Conservation (phyloP, 2,888 invertebrate genomes). For the Idaea dimidiata region DNA sequence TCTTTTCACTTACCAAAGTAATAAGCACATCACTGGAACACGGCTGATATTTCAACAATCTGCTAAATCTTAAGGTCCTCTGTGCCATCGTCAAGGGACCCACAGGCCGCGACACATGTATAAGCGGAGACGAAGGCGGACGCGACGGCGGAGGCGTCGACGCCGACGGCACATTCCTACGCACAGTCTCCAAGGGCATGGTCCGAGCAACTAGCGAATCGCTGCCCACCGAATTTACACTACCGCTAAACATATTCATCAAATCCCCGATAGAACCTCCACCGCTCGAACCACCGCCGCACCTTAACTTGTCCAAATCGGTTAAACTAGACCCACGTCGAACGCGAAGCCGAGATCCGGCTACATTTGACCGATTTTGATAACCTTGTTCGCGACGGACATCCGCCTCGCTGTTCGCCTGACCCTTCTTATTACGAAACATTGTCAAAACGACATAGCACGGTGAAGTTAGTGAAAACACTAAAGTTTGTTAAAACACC, state of each 20-base stretch:
- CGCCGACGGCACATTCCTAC: constrained; percentile 64
- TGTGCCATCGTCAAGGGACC: constrained; percentile 85
- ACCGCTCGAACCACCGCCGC: constrained; percentile 64
- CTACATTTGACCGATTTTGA: constrained; percentile 67
- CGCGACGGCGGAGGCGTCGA: constrained; percentile 74
- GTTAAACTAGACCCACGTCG: constrained; percentile 87
- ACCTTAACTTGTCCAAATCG: constrained; percentile 84
- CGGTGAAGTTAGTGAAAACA: constrained; percentile 46
- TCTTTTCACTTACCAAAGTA: constrained; percentile 59
- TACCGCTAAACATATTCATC: constrained; percentile 89
- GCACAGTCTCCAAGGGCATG: constrained; percentile 87
- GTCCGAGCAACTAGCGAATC: constrained; percentile 86
- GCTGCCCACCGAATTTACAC: constrained; percentile 86
- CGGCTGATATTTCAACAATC: constrained; percentile 84
- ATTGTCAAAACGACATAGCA: constrained; percentile 51
- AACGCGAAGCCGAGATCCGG: constrained; percentile 79
- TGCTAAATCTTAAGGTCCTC: constrained; percentile 84
- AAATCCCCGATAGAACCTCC: constrained; percentile 88
- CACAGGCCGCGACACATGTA: constrained; percentile 65
- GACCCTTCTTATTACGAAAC: constrained; percentile 66
- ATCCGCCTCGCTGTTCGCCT: constrained; percentile 71
- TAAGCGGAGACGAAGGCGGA: constrained; percentile 64
- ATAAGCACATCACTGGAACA: constrained; percentile 74
- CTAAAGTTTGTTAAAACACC: constrained; percentile 54
- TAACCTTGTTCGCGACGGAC: constrained; percentile 80